Evolutionary conservation across 1,140 invertebrate species (phyloP).

Genomic region (Oryzaephilus surinamensis): DNA sequence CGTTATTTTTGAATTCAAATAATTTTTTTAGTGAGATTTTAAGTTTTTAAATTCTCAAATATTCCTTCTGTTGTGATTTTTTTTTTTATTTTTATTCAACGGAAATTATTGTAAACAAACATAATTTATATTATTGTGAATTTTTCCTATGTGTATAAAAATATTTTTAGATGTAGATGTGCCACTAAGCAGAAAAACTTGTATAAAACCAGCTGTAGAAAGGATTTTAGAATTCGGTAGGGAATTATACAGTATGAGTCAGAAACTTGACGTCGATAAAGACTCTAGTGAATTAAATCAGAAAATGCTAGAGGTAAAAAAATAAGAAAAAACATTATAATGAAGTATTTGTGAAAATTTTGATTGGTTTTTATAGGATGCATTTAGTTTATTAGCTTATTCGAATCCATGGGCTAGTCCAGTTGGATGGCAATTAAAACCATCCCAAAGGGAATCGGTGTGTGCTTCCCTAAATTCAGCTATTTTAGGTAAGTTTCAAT

Average conservation of each 20-base stretch:
- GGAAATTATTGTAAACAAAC: too few species aligned
- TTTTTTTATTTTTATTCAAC: conserved; percentile 2
- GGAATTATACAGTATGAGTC: conserved; percentile 84
- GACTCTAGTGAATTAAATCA: conserved; percentile 80
- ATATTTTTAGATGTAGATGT: conserved; percentile 40
- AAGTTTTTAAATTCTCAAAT: conserved; percentile 1
- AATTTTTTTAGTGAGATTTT: too few species aligned
- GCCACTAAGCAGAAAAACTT: conserved; percentile 50
- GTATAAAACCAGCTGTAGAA: conserved; percentile 68
- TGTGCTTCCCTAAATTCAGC: conserved; percentile 94
- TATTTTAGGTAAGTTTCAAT: conserved; percentile 64
- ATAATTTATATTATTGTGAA: too few species aligned
- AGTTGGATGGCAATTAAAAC: conserved; percentile 88
- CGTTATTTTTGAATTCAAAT: too few species aligned
- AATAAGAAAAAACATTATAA: not conserved
- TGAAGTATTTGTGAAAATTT: not conserved
- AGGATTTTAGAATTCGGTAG: conserved; percentile 89
- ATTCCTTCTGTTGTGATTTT: not conserved
- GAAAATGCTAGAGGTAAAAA: conserved; percentile 77
- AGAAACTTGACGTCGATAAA: conserved; percentile 69
- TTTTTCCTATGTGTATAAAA: conserved; percentile 9
- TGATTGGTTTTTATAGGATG: conserved; percentile 57
- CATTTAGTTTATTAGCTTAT: conserved; percentile 95
- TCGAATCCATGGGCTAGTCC: conserved; percentile 96
- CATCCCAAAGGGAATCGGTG: conserved; percentile 83